Percentiles rank a stretch among this genome's conserved stretches.
These are phyloP conservation scores for Hydrotaea cyrtoneurina DNA, from an alignment of 2,888 invertebrate species.

Conservation along the genomic window DNA sequence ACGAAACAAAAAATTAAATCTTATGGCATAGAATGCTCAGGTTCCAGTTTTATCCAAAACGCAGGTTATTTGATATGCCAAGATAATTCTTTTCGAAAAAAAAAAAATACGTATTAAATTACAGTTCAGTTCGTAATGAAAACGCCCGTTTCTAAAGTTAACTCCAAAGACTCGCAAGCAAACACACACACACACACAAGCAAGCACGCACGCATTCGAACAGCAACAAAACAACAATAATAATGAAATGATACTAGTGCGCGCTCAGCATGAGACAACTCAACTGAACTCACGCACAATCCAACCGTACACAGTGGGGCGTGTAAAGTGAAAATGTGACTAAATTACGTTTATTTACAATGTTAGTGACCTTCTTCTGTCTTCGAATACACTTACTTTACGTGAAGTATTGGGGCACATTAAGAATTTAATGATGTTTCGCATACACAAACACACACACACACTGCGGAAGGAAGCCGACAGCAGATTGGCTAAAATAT, in stretches of 20 bases:
- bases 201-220: conserved; percentile 49
- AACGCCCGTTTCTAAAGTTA: conserved; percentile 63
- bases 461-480: no score
- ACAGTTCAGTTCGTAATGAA: conserved; percentile 75
- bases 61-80: conserved; percentile 73
- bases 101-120: conserved; percentile 79
- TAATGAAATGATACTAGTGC: conserved; percentile 43
- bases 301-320: neutral
- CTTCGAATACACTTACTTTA: no score
- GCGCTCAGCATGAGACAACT: conserved; percentile 21
- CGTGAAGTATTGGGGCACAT: neutral
- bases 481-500: no score
- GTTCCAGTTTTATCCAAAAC: conserved; percentile 50
- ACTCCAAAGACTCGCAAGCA: conserved; percentile 69
- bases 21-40: conserved; percentile 21
- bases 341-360: neutral
- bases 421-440: neutral
- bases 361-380: neutral
- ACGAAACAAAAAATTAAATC: neutral
- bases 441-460: neutral
- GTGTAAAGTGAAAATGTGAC: neutral
- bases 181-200: conserved; percentile 72
- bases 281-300: no score
- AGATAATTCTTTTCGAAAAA: conserved; percentile 67
- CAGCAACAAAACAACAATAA: conserved; percentile 35